Conservation (phyloP, 2,113 vertebrate genomes). For the Ailuropoda melanoleuca region DNA sequence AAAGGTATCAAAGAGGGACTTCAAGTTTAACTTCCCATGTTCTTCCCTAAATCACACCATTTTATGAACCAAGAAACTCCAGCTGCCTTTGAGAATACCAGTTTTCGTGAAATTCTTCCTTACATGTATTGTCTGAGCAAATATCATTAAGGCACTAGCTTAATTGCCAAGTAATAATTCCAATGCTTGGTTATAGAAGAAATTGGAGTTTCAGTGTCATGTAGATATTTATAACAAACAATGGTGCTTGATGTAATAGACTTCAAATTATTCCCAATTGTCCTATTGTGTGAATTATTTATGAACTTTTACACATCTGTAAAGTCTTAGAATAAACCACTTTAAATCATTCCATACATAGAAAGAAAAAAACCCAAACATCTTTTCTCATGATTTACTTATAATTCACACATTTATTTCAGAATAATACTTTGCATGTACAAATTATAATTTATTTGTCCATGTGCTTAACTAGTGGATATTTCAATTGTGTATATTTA, state of each 20-base stretch:
- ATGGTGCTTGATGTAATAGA: constrained; percentile 70
- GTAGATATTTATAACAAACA: constrained; percentile 73
- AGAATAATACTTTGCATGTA: background rate
- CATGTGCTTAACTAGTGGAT: background rate
- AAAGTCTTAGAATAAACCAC: constrained; percentile 59
- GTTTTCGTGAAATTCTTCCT: background rate
- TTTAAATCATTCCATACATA: constrained; percentile 1
- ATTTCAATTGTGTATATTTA: background rate
- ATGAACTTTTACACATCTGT: constrained; percentile 76
- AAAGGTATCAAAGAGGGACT: background rate
- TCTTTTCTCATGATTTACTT: background rate
- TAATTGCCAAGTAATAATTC: constrained; percentile 55
- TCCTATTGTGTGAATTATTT: constrained; percentile 78
- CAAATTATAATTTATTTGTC: background rate
- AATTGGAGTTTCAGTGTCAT: constrained; percentile 52
- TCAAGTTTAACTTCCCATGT: no score
- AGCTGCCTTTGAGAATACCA: background rate
- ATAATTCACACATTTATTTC: background rate
- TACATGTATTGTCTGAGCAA: background rate
- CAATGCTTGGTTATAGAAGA: constrained; percentile 26
- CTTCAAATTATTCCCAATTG: constrained; percentile 69
- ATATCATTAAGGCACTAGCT: background rate
- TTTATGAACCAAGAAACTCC: background rate
- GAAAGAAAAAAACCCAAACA: background rate
- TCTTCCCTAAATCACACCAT: background rate